Base-by-base conservation (phyloP, 2,888 invertebrate genomes). In the Micoletzkya japonica region DNA sequence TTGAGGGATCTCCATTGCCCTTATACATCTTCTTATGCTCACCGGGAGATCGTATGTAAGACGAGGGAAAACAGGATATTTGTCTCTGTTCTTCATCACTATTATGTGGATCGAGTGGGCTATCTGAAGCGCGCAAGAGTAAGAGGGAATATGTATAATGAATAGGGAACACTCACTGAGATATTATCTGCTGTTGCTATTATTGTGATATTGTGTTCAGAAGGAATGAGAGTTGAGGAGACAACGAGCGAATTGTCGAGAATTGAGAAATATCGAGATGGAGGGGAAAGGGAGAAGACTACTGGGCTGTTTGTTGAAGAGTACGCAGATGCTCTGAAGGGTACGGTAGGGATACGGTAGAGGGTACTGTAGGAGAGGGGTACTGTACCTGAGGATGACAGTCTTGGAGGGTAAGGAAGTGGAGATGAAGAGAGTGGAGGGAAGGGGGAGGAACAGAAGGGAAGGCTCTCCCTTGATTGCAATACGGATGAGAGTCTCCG, bases 41-140 rank as follows among this genome's bases (percentile, higher is more conserved):
- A 81, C 83, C 56, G 81, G 71, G 57, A 84, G 72, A 67, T 84
- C 80, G 52, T 85, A 84, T 24, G 79, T 78, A 14, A 84, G 72
- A 58, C 78, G 76, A 4, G 80, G 78, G 71, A 84, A 84, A 26
- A 84, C 83, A 14, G 84, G 84, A 68, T 82, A 84, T 49, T 82
- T 82, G 64, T 82, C 81, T 7, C 82, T 67, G 59, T 83, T 81
- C 0, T 75, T 73, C 83, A 85, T 84, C 14, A 81, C 80, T 1
- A 84, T 75, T n/a, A 84, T 71, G 26, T 73, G 73, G 7, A 84
- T 70, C 37, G 73, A 64, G 66, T 83, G 81, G 20, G 74, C 74
- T 4, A 74, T 64, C 64, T 64, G 36, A 6, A 52, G 28, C 6
- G 49, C 6, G 10, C n/a, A 52, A n/a, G 10, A 52, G n/a, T n/a